Percentiles rank a stretch among this genome's conserved stretches.
Conservation (phyloP, 2,113 vertebrate species). For the Mormoops blainvillei region DNA sequence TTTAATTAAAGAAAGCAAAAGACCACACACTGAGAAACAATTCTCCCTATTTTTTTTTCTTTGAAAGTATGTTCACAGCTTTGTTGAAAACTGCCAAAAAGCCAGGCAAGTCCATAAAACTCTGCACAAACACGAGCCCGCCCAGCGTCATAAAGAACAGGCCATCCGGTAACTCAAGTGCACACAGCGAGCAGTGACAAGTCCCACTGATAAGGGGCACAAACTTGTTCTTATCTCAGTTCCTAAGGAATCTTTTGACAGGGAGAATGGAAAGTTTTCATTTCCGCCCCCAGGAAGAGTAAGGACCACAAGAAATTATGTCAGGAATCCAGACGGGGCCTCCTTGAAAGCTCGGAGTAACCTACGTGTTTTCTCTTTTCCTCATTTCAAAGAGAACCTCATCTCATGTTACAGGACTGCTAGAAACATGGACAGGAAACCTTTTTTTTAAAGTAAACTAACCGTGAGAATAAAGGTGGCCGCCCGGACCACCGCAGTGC, state of each 20-base stretch:
- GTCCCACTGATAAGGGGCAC: not conserved
- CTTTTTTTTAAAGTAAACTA: not conserved
- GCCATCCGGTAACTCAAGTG: not conserved
- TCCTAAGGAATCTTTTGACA: conserved; percentile 42
- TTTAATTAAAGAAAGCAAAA: conserved; percentile 7
- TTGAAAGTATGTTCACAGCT: conserved; percentile 7
- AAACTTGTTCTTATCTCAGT: conserved; percentile 23
- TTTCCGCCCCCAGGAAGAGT: conserved; percentile 31
- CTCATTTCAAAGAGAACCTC: not conserved
- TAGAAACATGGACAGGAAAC: not conserved
- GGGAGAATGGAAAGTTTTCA: not conserved
- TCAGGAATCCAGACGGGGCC: not conserved
- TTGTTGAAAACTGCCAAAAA: not conserved
- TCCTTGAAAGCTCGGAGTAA: conserved; percentile 14
- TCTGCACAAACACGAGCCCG: not conserved
- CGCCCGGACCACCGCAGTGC: not conserved
- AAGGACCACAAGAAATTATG: not conserved
- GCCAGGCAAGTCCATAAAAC: not conserved
- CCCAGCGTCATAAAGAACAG: conserved; percentile 7
- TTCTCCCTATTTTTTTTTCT: not conserved
- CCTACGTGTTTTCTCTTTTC: not conserved
- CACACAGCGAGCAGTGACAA: not conserved
- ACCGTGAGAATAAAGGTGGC: not conserved
- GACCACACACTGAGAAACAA: not conserved
- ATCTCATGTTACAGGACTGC: not conserved